phyloP scores from a whole-genome alignment of 2,797 vertebrate species.

The Aselliscus stoliczkanus region DNA sequence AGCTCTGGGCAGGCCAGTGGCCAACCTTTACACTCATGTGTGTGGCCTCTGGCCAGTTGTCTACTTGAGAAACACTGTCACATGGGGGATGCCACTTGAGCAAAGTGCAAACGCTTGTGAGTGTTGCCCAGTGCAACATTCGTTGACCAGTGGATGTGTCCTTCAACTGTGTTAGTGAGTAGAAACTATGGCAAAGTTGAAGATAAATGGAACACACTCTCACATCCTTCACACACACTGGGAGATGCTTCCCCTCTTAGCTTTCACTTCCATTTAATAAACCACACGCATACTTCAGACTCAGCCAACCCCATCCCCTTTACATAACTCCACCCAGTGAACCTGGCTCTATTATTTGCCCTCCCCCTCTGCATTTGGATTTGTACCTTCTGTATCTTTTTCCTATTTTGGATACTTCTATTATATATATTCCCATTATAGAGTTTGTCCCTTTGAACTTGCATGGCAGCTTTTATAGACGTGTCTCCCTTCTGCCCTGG shows the following conservation, averaged over 20 bases:
- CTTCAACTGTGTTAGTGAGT: background rate
- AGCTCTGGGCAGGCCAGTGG: background rate
- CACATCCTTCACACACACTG: accelerated
- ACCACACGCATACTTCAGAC: accelerated
- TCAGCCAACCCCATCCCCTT: too few species aligned
- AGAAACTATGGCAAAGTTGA: background rate
- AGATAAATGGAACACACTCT: accelerated
- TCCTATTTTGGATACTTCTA: background rate
- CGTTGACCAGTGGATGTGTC: accelerated
- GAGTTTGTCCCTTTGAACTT: background rate
- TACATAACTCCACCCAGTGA: accelerated
- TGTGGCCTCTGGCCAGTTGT: background rate
- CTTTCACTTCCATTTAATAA: background rate
- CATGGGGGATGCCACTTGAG: accelerated
- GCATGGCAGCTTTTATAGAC: accelerated
- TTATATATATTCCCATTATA: background rate
- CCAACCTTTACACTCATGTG: background rate
- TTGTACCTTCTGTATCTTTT: background rate
- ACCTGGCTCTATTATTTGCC: background rate
- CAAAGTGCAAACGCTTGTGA: background rate
- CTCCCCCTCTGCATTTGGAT: background rate
- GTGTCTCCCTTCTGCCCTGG: background rate
- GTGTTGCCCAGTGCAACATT: background rate
- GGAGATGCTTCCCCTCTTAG: background rate
- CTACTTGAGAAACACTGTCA: background rate